Evolutionary conservation across 2,113 vertebrate species (phyloP).

Genomic region (Carassius gibelio): DNA sequence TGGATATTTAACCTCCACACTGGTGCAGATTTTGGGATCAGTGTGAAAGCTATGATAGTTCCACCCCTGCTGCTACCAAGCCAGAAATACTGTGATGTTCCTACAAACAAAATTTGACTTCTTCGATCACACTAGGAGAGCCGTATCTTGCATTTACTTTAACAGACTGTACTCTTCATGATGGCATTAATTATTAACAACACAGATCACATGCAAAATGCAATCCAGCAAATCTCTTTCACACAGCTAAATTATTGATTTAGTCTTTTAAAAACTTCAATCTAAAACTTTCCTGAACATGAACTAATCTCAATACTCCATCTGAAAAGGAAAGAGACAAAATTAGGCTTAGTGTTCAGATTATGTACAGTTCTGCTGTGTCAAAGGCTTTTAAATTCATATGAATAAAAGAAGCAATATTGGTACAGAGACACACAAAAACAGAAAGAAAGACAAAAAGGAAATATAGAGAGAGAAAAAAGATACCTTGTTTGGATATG

Average conservation of each 20-base stretch:
- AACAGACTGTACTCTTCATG: slow-evolving; percentile 47
- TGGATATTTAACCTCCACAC: slow-evolving; percentile 32
- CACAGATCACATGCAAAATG: slow-evolving; percentile 54
- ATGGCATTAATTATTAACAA: slow-evolving; percentile 51
- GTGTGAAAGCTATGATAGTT: slow-evolving; percentile 19
- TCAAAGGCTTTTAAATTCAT: neutral
- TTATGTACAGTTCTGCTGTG: neutral
- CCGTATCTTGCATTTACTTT: slow-evolving; percentile 51
- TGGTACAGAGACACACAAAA: neutral
- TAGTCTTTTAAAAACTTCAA: slow-evolving; percentile 55
- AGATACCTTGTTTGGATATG: slow-evolving; percentile 57
- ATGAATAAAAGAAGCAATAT: neutral
- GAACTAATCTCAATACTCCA: slow-evolving; percentile 22
- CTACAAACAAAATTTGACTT: slow-evolving; percentile 29
- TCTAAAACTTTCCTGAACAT: slow-evolving; percentile 37
- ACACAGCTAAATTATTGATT: slow-evolving; percentile 58
- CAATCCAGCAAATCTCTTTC: slow-evolving; percentile 51
- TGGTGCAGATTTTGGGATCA: neutral
- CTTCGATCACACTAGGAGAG: slow-evolving; percentile 37
- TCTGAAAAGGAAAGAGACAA: slow-evolving; percentile 38
- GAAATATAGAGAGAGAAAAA: slow-evolving; percentile 33
- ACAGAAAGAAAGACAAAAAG: neutral
- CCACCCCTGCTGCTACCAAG: neutral
- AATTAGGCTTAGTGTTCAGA: neutral
- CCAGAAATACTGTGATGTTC: slow-evolving; percentile 37